Conservation (phyloP, 2,888 invertebrate species). For the Timema cristinae region DNA sequence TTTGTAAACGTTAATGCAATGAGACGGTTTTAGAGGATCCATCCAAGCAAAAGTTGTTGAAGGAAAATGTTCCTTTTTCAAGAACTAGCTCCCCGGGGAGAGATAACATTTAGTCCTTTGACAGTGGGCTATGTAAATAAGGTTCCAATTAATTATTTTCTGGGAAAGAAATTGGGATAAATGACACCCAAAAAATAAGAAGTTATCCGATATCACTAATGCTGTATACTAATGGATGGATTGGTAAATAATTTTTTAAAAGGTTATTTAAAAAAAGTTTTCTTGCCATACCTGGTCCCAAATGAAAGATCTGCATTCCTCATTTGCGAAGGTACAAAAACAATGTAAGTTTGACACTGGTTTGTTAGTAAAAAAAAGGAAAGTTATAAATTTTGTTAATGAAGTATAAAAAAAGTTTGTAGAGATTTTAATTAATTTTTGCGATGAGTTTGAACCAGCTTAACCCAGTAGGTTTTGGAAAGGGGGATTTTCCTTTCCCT, state of each 20-base stretch:
- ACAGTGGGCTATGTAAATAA: slow-evolving; percentile 35
- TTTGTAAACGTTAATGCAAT: too few relatives aligned
- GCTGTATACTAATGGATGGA: too few relatives aligned
- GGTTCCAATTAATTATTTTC: slow-evolving; percentile 39
- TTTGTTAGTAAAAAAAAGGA: neutral
- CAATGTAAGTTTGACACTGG: neutral
- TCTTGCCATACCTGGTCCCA: too few relatives aligned
- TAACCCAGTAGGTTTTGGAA: too few relatives aligned
- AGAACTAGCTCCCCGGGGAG: slow-evolving; percentile 37
- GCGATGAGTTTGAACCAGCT: neutral
- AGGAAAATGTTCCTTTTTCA: slow-evolving; percentile 25
- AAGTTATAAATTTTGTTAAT: too few relatives aligned
- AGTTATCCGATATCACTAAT: too few relatives aligned
- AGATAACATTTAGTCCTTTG: slow-evolving; percentile 39
- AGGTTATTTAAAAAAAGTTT: too few relatives aligned
- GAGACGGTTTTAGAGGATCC: slow-evolving; percentile 35
- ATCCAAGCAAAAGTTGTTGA: slow-evolving; percentile 33
- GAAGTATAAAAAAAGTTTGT: neutral
- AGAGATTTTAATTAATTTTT: neutral
- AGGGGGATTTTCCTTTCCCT: too few relatives aligned
- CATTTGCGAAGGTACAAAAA: neutral
- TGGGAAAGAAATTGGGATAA: slow-evolving; percentile 16
- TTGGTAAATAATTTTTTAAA: too few relatives aligned
- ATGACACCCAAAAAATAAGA: too few relatives aligned
- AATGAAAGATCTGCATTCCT: too few relatives aligned